Conservation (phyloP, 2,888 invertebrate species). For the Agrenia bidenticulata region DNA sequence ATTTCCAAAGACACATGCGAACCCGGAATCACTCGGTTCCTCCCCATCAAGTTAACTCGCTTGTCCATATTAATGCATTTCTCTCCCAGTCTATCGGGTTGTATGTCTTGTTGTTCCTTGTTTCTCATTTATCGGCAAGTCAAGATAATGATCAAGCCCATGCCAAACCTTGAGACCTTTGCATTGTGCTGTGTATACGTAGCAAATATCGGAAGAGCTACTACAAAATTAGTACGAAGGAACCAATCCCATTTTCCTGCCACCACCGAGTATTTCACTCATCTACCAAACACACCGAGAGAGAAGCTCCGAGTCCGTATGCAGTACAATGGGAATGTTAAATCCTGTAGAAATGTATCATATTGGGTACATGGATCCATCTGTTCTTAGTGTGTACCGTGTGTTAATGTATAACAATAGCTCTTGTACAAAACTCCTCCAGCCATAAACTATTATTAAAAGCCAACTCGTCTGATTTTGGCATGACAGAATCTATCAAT, state of each 20-base stretch:
- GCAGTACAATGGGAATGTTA: too few relatives aligned
- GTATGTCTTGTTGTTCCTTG: neutral
- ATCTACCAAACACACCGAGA: neutral
- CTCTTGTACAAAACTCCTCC: neutral
- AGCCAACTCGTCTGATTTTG: constrained; percentile 12
- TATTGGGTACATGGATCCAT: neutral
- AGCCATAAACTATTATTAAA: constrained; percentile 11
- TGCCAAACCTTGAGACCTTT: neutral
- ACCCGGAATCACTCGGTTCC: neutral
- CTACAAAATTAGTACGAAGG: neutral
- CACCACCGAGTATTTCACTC: neutral
- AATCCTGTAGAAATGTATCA: neutral
- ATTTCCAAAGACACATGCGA: neutral
- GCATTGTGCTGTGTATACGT: neutral
- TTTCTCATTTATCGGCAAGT: constrained; percentile 4
- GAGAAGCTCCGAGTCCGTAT: too few relatives aligned
- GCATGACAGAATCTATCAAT: constrained; percentile 19
- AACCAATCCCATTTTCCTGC: neutral
- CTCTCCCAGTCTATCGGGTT: neutral
- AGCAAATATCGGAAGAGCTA: neutral
- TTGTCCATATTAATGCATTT: constrained; percentile 3
- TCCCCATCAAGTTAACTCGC: neutral
- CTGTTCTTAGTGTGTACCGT: too few relatives aligned
- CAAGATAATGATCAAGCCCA: constrained; percentile 2
- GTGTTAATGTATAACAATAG: too few relatives aligned